Percentiles rank a stretch among this genome's conserved stretches.
These are phyloP conservation scores for Phodopus roborovskii DNA, from an alignment of 2,113 vertebrate species.

Conservation along the genomic window DNA sequence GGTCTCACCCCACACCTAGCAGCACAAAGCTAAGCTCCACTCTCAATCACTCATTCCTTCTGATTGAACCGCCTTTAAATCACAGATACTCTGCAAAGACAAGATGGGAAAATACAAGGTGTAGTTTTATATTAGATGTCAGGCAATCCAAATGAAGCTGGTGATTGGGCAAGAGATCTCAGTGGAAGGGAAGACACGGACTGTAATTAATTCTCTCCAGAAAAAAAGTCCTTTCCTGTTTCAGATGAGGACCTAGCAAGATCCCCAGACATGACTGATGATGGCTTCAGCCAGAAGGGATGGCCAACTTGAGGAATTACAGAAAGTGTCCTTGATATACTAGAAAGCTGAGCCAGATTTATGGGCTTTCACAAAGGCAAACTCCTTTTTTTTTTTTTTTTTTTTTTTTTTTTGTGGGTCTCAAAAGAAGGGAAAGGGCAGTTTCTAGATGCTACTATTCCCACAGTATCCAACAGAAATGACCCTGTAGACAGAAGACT, in stretches of 20 bases:
- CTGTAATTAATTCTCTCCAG: neutral
- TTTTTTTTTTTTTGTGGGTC: neutral
- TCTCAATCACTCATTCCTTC: neutral
- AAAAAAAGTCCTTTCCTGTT: neutral
- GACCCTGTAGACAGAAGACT: neutral
- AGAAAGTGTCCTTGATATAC: neutral
- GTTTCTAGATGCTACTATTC: neutral
- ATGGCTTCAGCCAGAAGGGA: neutral
- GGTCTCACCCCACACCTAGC: neutral
- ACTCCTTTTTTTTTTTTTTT: no score
- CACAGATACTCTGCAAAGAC: neutral
- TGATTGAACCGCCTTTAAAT: neutral
- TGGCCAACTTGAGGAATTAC: neutral
- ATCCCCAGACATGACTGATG: neutral
- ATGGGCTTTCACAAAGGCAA: neutral
- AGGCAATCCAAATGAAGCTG: neutral
- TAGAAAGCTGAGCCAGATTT: neutral
- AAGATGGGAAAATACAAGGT: neutral
- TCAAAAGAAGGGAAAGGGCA: neutral
- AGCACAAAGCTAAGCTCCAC: neutral
- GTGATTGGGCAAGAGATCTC: neutral
- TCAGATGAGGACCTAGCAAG: neutral
- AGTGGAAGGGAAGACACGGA: neutral
- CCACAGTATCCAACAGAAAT: neutral
- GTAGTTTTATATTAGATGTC: neutral